phyloP scores from a whole-genome alignment of 2,797 vertebrate species.

The Lates japonicus region DNA sequence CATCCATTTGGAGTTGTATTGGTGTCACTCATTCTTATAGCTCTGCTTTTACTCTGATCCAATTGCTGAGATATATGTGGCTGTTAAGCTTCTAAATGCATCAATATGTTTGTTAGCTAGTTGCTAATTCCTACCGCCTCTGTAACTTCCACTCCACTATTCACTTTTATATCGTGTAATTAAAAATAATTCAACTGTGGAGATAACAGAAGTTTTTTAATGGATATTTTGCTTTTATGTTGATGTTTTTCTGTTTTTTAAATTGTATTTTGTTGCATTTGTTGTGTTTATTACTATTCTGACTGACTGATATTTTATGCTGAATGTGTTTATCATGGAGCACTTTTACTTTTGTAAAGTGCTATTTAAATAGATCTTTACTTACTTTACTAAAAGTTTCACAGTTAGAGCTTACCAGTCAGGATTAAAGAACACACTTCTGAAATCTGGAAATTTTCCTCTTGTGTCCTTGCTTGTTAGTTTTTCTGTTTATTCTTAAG shows the following conservation, averaged over 20 bases:
- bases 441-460: not conserved
- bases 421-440: not conserved
- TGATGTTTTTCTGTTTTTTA: not conserved
- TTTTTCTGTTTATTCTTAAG: not conserved
- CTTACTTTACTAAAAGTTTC: not conserved
- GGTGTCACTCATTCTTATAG: not conserved
- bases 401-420: slow-evolving; percentile 1
- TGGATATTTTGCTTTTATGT: not conserved
- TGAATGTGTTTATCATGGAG: not conserved
- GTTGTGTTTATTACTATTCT: not conserved
- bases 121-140: not conserved
- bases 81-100: not conserved
- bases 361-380: not conserved
- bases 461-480: not conserved
- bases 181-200: too few species aligned
- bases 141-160: too few species aligned
- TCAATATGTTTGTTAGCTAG: not conserved
- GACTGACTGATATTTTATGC: not conserved
- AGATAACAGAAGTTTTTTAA: too few species aligned
- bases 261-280: not conserved
- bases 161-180: too few species aligned
- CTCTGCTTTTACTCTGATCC: not conserved
- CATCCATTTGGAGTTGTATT: not conserved
- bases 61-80: not conserved
- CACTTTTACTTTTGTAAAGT: not conserved